Percentiles rank a stretch among this genome's conserved stretches.
These are phyloP conservation scores for Augiades crinisus DNA, from an alignment of 2,888 invertebrate genomes.

Conservation along the genomic window DNA sequence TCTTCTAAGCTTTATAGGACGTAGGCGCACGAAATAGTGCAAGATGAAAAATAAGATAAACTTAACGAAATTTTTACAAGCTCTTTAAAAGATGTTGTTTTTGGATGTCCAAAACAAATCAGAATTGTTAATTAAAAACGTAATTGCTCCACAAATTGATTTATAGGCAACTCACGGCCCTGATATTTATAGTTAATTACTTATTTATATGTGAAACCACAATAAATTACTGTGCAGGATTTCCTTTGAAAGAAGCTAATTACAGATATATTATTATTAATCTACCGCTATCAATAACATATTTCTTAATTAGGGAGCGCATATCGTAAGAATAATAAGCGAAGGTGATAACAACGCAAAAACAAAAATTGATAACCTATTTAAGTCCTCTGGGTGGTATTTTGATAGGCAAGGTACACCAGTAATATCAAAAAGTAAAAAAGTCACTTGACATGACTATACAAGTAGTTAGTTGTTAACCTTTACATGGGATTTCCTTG, in stretches of 20 bases:
- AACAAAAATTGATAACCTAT: neutral
- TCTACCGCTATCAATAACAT: neutral
- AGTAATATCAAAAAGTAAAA: neutral
- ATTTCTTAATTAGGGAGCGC: neutral
- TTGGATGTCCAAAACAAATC: neutral
- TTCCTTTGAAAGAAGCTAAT: neutral
- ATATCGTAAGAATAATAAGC: neutral
- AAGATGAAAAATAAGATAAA: too few relatives aligned
- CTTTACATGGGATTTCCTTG: neutral
- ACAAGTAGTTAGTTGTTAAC: neutral
- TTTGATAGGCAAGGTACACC: neutral
- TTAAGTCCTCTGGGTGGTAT: neutral
- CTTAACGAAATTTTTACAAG: too few relatives aligned
- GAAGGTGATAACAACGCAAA: neutral
- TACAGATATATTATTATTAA: neutral
- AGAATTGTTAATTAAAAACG: neutral
- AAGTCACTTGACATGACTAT: neutral
- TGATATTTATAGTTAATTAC: slow-evolving; percentile 12
- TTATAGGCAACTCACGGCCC: neutral
- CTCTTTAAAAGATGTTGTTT: too few relatives aligned
- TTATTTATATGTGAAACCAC: slow-evolving; percentile 7
- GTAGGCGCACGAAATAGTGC: too few relatives aligned
- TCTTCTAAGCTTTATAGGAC: too few relatives aligned
- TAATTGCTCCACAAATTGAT: neutral
- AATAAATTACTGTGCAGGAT: slow-evolving; percentile 5